A percentile compares a stretch with the other conserved stretches of the same genome.
These are phyloP conservation scores for Parauchenoglanis ngamensis DNA, from an alignment of 2,797 vertebrate species.

Conservation along the genomic window DNA sequence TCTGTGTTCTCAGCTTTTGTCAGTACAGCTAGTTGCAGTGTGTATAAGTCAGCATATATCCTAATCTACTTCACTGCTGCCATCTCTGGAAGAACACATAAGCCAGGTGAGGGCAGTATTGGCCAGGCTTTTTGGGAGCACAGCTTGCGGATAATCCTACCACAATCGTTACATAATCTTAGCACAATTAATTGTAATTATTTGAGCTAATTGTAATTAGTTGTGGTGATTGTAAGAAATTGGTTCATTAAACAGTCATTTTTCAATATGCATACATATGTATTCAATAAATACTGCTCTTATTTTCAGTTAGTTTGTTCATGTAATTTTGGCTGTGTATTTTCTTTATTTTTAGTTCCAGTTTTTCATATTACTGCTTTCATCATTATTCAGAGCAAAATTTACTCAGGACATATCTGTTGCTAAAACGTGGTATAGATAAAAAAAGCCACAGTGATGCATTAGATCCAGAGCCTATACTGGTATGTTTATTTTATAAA, in stretches of 20 bases:
- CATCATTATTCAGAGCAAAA: not conserved
- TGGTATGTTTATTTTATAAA: not conserved
- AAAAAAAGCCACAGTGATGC: not conserved
- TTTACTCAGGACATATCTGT: not conserved
- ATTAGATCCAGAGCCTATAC: not conserved
- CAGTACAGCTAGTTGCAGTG: not conserved
- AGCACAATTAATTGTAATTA: not conserved
- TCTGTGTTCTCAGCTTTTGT: not conserved
- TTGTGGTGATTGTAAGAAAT: not conserved
- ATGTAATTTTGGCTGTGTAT: not conserved
- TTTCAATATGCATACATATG: not conserved
- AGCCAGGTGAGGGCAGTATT: slow-evolving; percentile 32
- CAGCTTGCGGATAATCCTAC: not conserved
- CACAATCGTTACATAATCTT: not conserved
- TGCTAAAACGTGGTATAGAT: not conserved
- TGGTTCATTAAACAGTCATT: not conserved
- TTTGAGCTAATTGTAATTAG: not conserved
- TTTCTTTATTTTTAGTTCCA: not conserved
- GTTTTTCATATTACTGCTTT: not conserved
- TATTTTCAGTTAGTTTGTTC: not conserved
- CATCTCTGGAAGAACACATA: not conserved
- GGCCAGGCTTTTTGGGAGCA: not conserved
- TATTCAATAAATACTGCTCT: not conserved
- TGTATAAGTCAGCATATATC: not conserved
- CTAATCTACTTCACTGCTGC: not conserved